Base-by-base conservation (phyloP, 2,888 invertebrate species). In the Phanerotoma sp. region DNA sequence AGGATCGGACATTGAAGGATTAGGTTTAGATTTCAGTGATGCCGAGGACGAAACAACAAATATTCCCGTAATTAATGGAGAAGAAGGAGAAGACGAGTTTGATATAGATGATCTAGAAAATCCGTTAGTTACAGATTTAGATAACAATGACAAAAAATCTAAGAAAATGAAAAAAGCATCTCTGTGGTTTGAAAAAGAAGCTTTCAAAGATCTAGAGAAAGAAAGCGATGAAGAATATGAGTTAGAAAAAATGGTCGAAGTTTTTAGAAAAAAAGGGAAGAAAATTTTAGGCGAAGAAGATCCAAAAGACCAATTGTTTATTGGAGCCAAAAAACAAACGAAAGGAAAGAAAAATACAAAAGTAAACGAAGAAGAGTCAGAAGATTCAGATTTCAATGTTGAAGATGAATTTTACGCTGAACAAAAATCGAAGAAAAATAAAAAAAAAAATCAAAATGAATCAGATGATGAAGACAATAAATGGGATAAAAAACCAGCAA, bases 221-320 rank as follows among this genome's bases (percentile, higher is more conserved):
- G 93, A 92, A 54, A 88, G 87, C 41, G 94, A 93, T 71, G 94
- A 93, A 75, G 93, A 93, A 64, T 84, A 83, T 20, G 96, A 96
- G 78, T 81, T 96, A 6, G 90, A 94, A 70, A 86, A 86, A 71
- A 81, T 94, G 78, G 84, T 86, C 3, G 84, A 85, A 64, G 83
- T 84, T 33, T 88, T 84, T 64, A 86, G 86, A 66, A 83, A 84
- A 61, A 89, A 89, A 79, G 70, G n/a, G n/a, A n/a, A n/a, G n/a
- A n/a, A 71, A n/a, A 59, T 51, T 22, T 15, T 25, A 9, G 28
- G 28, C 10, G 44, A 49, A 21, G 38, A 45, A n/a, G n/a, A n/a
- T n/a, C n/a, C n/a, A n/a, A n/a, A n/a, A n/a, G n/a, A n/a, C n/a
- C n/a, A n/a, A n/a, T n/a, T n/a, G n/a, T n/a, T n/a, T n/a, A n/a